These are phyloP conservation scores for Agrochola lota DNA, from an alignment of 2,888 invertebrate genomes.

Conservation along the genomic window DNA sequence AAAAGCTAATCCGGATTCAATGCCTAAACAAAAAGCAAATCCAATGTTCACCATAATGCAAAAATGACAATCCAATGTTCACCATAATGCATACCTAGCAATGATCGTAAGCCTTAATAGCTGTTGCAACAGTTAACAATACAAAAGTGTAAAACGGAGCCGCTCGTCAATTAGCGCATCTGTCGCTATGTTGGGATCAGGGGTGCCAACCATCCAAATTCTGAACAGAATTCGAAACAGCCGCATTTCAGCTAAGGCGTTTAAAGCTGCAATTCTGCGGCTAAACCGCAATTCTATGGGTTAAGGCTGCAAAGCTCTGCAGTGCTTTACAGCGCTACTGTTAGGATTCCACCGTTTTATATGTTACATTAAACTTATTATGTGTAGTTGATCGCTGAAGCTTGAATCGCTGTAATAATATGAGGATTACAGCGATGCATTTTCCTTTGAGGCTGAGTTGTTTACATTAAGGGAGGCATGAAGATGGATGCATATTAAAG, in stretches of 20 bases:
- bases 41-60: conserved; percentile 23
- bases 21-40: neutral
- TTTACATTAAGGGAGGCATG: conserved; percentile 1
- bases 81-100: conserved; percentile 27
- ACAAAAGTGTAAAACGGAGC: conserved; percentile 53
- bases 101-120: conserved; percentile 17
- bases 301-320: conserved; percentile 58
- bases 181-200: conserved; percentile 54
- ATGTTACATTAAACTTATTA: conserved; percentile 57
- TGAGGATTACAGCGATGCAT: conserved; percentile 40
- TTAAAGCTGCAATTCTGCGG: conserved; percentile 67
- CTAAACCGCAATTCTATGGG: conserved; percentile 66
- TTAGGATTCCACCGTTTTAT: conserved; percentile 50
- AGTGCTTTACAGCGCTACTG: conserved; percentile 50
- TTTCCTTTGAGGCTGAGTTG: conserved; percentile 30
- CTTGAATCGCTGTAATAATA: conserved; percentile 44
- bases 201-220: conserved; percentile 65
- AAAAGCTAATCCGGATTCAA: neutral
- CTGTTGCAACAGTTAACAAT: conserved; percentile 33
- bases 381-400: conserved; percentile 50
- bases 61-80: conserved; percentile 13
- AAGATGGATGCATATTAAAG: conserved; percentile 31
- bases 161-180: conserved; percentile 53
- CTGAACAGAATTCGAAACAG: conserved; percentile 52
- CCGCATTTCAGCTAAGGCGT: conserved; percentile 61